A percentile compares a stretch with the other conserved stretches of the same genome.
Conservation (phyloP, 2,113 vertebrate genomes). For the Cephalopterus ornatus region DNA sequence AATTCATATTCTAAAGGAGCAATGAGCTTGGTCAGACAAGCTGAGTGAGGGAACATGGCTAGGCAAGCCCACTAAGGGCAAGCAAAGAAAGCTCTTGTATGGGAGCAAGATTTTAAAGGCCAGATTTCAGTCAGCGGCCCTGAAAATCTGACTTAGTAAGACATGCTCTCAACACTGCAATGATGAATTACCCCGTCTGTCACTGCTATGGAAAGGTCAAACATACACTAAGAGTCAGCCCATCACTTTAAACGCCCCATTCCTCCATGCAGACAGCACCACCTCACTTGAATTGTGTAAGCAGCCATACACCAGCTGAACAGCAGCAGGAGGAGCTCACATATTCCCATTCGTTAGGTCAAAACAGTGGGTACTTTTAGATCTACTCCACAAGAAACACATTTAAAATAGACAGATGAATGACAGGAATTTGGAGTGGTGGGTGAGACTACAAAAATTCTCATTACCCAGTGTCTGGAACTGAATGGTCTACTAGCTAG, state of each 20-base stretch:
- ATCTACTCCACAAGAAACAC: background rate
- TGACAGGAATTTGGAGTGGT: background rate
- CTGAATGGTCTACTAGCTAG: background rate
- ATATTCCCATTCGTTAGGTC: background rate
- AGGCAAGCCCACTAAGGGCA: background rate
- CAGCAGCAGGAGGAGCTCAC: background rate
- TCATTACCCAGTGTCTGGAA: background rate
- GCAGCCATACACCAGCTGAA: background rate
- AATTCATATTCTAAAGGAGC: background rate
- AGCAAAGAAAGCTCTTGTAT: background rate
- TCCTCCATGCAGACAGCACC: background rate
- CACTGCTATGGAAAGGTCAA: background rate
- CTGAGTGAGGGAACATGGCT: background rate
- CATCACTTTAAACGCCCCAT: background rate
- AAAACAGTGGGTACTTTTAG: slow-evolving; percentile 31
- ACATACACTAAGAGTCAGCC: background rate
- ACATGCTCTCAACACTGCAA: background rate
- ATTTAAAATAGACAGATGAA: slow-evolving; percentile 38
- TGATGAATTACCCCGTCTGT: background rate
- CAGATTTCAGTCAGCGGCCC: background rate
- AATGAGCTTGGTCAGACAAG: background rate
- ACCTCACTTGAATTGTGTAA: background rate
- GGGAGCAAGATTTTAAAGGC: background rate
- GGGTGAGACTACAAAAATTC: slow-evolving; percentile 20
- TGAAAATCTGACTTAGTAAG: background rate